Evolutionary conservation across 1,140 invertebrate genomes (phyloP), one percentile per base, ranked within the genome.

Genomic region (Heliconius himera): DNA sequence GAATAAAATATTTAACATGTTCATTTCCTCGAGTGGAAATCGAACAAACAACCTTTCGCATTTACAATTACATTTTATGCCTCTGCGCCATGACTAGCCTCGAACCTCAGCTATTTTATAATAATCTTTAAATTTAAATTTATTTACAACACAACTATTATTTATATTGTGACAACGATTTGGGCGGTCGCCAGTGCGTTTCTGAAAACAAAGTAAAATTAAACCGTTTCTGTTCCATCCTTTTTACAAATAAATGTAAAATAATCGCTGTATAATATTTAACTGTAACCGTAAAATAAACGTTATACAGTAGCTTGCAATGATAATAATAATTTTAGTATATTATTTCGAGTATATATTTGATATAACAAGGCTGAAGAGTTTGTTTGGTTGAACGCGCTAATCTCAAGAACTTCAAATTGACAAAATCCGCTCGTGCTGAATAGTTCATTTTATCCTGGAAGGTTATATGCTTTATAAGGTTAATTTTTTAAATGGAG

Each of bases 211-310:
- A 26, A 66, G 26, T 29, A 66, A 66, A 66, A 66, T 66, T 66
- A 66, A 22, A 66, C 3, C 26, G 13, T 22, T 66, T 66, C 26
- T 5, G 60, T 66, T 66, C n/a, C 60, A 29, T 66, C 0, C 60
- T 66, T 66, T 51, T 66, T 66, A 66, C 56, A 66, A 66, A 66
- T 66, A 66, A 66, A 66, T 66, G 60, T 66, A 6, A 22, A 66
- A 13, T 29, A 26, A 66, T 66, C 26, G 26, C 9, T 13, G 60
- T 66, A n/a, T 66, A 66, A 66, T 26, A 16, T 66, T 66, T 66
- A 22, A 66, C 22, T 66, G 13, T 26, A 29, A 26, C 8, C n/a
- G n/a, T 56, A 22, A 56, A 56, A 56, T 56, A 56, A 51, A 51
- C 6, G 18, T 51, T 51, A 51, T 46, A 46, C 41, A 51, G 0